Conservation (phyloP, 2,797 vertebrate genomes). For the Heterohyrax brucei region DNA sequence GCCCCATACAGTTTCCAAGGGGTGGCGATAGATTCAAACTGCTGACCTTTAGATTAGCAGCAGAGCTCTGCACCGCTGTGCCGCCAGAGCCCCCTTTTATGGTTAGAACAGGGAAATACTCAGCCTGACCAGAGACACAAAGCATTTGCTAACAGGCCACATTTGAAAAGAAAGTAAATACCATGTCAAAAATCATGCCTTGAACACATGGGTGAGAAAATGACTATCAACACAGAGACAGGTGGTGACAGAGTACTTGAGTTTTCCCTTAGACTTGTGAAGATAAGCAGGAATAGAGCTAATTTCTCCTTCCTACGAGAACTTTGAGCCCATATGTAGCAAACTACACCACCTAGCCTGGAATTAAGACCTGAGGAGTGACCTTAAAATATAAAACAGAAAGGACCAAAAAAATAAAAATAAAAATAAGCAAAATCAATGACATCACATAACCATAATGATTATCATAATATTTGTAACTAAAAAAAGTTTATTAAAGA, state of each 20-base stretch:
- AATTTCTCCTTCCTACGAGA: not conserved
- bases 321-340: not conserved
- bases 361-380: not conserved
- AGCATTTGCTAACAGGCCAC: not conserved
- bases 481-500: not conserved
- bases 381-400: constrained; percentile 23
- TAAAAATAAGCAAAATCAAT: not conserved
- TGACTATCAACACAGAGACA: not conserved
- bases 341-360: not conserved
- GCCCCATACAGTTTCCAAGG: no score
- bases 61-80: no score
- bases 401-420: not conserved
- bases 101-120: not conserved
- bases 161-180: not conserved
- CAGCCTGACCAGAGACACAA: not conserved
- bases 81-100: not conserved
- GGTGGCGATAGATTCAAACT: no score
- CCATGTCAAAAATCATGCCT: not conserved
- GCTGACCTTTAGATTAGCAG: no score
- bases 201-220: constrained; percentile 3
- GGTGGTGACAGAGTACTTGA: not conserved
- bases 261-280: not conserved
- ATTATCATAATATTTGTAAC: not conserved
- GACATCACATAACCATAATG: not conserved
- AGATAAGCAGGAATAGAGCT: not conserved